Evolutionary conservation across 2,888 invertebrate species (phyloP).

Genomic region (Cynaeus angustus): DNA sequence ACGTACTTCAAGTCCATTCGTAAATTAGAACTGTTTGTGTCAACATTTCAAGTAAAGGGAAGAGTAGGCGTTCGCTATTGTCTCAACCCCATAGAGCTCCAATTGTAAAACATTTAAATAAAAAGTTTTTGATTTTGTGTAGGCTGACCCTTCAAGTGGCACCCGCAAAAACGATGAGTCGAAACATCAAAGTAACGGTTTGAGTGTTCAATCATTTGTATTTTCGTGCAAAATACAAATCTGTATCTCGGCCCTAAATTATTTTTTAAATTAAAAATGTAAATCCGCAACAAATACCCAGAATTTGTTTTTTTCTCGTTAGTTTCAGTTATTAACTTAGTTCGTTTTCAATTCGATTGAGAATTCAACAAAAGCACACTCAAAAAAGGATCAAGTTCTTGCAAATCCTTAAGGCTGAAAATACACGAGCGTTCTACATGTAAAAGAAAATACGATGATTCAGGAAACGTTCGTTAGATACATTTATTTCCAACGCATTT

Average conservation of each 20-base stretch:
- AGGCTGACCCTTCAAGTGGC: too few relatives aligned
- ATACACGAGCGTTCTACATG: constrained; percentile 22
- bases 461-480: constrained; percentile 21
- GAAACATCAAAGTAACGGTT: too few relatives aligned
- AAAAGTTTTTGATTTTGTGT: too few relatives aligned
- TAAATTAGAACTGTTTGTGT: constrained; percentile 42
- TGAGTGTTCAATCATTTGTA: too few relatives aligned
- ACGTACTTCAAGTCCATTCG: constrained; percentile 35
- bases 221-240: too few relatives aligned
- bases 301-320: constrained; percentile 8
- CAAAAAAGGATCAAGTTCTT: constrained; percentile 30
- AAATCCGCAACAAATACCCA: too few relatives aligned
- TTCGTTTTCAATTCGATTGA: constrained; percentile 28
- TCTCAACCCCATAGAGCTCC: constrained; percentile 3
- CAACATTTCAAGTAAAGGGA: constrained; percentile 24
- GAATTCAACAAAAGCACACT: constrained; percentile 13
- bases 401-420: constrained; percentile 21
- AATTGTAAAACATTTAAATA: too few relatives aligned
- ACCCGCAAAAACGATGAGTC: too few relatives aligned
- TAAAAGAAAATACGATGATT: constrained; percentile 15
- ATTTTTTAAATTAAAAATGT: too few relatives aligned
- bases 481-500: constrained; percentile 27
- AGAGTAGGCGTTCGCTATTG: constrained; percentile 40
- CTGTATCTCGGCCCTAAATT: too few relatives aligned
- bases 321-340: constrained; percentile 29